Evolutionary conservation across 2,113 vertebrate genomes (phyloP), one percentile per base, ranked within the genome.

Genomic region (Semicossyphus pulcher): DNA sequence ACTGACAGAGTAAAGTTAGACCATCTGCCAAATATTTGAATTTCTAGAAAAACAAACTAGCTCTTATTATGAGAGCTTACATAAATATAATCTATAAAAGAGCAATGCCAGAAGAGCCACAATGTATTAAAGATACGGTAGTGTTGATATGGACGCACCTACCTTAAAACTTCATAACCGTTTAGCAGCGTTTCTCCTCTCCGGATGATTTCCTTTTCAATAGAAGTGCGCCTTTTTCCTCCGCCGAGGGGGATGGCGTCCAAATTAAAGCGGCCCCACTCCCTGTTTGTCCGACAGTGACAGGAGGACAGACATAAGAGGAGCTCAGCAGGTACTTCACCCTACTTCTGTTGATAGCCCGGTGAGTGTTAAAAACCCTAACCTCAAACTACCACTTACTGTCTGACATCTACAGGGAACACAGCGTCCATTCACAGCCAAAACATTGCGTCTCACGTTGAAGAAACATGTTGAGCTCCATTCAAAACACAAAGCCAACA

Each of bases 181-280:
- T 67, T 66, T 53, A 32, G 62, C 72, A 58, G 86, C 47, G 86
- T 78, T 47, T 75, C 76, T 87, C 77, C 75, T 64, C 83, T 64
- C 71, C 78, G 72, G 85, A 20, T 53, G 79, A 79, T 60, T 66
- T 74, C 42, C 63, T 67, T 86, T 91, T 93, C 89, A 87, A 92
- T 72, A 89, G 90, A 93, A 93, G 89, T 89, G 92, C 93, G 93
- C 93, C 92, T 93, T 94, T 94, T 94, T 91, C 91, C 87, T 90
- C 86, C 91, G 78, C 86, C 87, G 76, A 88, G 77, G 77, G 80
- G 90, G 88, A 76, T 80, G 89, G 90, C 89, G 90, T 90, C 90
- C 82, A 84, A 92, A 82, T 83, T 77, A 86, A 86, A 89, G 89
- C 90, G 87, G 87, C 86, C 89, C 41, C 76, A 88, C 88, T 90